A percentile compares a stretch with the other conserved stretches of the same genome.
These are phyloP conservation scores for Wiebesia pumilae DNA, from an alignment of 1,140 invertebrate species.

Conservation along the genomic window DNA sequence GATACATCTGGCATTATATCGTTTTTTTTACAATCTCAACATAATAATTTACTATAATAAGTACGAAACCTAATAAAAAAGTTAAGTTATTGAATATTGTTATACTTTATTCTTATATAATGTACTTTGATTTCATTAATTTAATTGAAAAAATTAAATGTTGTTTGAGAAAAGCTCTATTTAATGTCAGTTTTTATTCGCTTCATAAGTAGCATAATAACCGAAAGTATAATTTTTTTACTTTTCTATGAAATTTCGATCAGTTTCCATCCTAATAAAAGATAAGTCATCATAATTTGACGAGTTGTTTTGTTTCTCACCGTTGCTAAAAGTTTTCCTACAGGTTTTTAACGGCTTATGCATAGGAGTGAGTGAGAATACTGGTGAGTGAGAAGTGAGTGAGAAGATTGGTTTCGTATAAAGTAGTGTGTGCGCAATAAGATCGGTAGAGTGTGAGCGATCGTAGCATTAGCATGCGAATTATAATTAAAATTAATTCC, in stretches of 20 bases:
- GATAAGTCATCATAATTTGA: background rate
- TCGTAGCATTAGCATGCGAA: slow-evolving; percentile 47
- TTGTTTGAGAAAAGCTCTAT: no score
- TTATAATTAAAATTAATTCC: slow-evolving; percentile 52
- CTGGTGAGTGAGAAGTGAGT: background rate
- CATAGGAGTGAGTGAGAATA: background rate
- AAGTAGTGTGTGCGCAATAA: no score
- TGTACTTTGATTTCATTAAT: background rate
- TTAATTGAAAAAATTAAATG: no score
- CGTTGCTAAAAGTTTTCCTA: background rate
- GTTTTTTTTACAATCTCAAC: background rate
- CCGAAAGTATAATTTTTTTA: no score
- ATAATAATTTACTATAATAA: background rate
- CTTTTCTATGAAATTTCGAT: no score
- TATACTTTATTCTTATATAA: background rate
- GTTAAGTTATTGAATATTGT: background rate
- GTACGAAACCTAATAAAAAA: background rate
- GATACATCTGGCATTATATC: background rate
- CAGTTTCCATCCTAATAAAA: no score
- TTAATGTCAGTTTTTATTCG: no score
- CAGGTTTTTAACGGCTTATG: background rate
- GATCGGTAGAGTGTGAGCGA: background rate
- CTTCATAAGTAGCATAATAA: no score
- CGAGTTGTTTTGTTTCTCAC: background rate
- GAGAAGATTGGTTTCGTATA: background rate